phyloP scores from a whole-genome alignment of 2,888 invertebrate species.

The Pyrrhia umbra region DNA sequence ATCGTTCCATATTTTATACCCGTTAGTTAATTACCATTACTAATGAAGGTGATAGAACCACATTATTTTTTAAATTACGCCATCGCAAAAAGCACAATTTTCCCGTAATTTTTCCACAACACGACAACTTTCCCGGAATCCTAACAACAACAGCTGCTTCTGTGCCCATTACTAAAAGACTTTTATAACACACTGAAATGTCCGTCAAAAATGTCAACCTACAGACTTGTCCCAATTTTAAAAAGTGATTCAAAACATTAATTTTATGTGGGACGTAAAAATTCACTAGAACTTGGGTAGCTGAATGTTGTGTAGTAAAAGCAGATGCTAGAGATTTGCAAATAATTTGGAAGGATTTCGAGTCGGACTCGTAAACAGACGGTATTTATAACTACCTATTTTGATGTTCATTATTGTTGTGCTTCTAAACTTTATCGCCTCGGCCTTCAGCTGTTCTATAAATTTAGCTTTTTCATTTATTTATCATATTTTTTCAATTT shows the following conservation, averaged over 20 bases:
- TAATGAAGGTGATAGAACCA: slow-evolving; percentile 2
- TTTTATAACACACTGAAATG: slow-evolving; percentile 60
- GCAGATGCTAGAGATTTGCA: slow-evolving; percentile 34
- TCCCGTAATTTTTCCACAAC: slow-evolving; percentile 32
- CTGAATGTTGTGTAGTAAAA: slow-evolving; percentile 21
- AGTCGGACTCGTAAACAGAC: slow-evolving; percentile 61
- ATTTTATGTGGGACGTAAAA: slow-evolving; percentile 63
- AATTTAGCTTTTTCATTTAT: slow-evolving; percentile 21
- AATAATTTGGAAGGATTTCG: slow-evolving; percentile 55
- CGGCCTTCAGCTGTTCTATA: slow-evolving; percentile 55
- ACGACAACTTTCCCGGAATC: slow-evolving; percentile 45
- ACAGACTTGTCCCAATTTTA: slow-evolving; percentile 56
- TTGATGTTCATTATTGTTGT: slow-evolving; percentile 66
- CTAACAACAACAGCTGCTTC: slow-evolving; percentile 57
- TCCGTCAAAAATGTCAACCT: slow-evolving; percentile 64
- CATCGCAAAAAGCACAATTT: slow-evolving; percentile 17
- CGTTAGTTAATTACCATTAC: neutral
- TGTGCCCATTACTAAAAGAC: slow-evolving; percentile 56
- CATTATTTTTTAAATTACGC: slow-evolving; percentile 8
- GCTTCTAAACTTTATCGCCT: slow-evolving; percentile 57
- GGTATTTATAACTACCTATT: slow-evolving; percentile 68
- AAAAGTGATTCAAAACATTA: slow-evolving; percentile 60
- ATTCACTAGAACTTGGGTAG: slow-evolving; percentile 46
- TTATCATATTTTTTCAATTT: slow-evolving; percentile 20
- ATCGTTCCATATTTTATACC: no score